A percentile compares a stretch with the other conserved stretches of the same genome.
phyloP scores from a whole-genome alignment of 2,797 vertebrate species.

The Distichodus sexfasciatus region DNA sequence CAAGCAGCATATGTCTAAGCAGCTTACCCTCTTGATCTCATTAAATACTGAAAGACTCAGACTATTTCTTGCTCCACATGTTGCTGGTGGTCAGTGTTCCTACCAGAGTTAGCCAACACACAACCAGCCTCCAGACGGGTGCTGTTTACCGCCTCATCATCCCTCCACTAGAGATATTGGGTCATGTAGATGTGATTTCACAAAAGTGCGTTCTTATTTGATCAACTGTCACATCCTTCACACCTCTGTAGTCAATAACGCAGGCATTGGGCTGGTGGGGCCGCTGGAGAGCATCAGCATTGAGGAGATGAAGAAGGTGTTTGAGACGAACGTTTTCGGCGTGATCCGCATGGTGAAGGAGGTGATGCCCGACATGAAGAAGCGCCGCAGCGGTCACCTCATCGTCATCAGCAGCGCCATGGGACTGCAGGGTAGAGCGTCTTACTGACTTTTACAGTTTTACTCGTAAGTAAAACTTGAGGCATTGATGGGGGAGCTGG shows the following conservation, averaged over 20 bases:
- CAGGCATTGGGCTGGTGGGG: constrained; percentile 80
- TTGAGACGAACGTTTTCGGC: constrained; percentile 81
- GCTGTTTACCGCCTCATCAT: no score
- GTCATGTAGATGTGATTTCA: no score
- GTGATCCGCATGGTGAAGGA: constrained; percentile 79
- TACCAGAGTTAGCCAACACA: no score
- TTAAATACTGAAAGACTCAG: no score
- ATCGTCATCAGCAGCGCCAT: constrained; percentile 80
- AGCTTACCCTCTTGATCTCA: no score
- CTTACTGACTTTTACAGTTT: neutral
- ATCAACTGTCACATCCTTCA: neutral
- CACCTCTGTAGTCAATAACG: constrained; percentile 76
- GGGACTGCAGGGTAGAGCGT: constrained; percentile 35
- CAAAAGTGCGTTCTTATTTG: neutral
- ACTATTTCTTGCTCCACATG: no score
- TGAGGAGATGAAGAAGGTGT: constrained; percentile 77
- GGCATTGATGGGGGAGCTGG: constrained; percentile 5
- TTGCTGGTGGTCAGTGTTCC: no score
- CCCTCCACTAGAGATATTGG: no score
- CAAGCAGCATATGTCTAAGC: no score
- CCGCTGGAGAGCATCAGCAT: constrained; percentile 77
- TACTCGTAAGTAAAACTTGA: no score
- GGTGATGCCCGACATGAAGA: constrained; percentile 84
- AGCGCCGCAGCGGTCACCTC: constrained; percentile 69
- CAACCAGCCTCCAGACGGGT: no score